phyloP scores from a whole-genome alignment of 2,797 vertebrate species.

The Sebastes oblongus region DNA sequence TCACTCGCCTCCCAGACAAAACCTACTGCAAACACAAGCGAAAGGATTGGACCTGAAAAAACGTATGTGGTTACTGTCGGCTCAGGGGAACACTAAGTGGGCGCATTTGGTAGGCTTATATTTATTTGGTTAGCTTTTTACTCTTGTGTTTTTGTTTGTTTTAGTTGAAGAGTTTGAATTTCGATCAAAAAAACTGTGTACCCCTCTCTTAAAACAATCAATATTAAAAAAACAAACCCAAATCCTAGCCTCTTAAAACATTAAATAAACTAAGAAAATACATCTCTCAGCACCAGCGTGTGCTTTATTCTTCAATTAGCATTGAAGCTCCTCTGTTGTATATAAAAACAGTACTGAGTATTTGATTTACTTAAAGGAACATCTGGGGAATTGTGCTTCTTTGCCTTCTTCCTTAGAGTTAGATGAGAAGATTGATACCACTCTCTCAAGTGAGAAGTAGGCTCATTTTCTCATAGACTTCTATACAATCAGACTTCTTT shows the following conservation, averaged over 20 bases:
- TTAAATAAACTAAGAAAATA: background rate
- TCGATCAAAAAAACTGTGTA: background rate
- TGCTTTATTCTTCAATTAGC: conserved; percentile 3
- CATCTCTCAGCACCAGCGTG: background rate
- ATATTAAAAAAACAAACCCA: background rate
- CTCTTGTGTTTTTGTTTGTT: background rate
- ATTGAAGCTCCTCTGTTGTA: background rate
- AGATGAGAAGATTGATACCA: background rate
- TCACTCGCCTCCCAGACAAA: conserved; percentile 28
- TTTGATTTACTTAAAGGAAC: background rate
- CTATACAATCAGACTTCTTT: too few relatives aligned
- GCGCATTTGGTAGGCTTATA: conserved; percentile 26
- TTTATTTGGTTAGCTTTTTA: conserved; percentile 15
- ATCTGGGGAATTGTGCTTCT: background rate
- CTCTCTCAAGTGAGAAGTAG: background rate
- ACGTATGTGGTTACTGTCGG: background rate
- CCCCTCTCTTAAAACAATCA: background rate
- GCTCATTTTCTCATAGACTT: too few relatives aligned
- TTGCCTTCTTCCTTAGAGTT: background rate
- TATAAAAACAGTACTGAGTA: background rate
- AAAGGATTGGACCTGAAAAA: background rate
- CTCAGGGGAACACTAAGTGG: conserved; percentile 20
- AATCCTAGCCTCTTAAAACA: background rate
- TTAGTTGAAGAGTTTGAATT: conserved; percentile 7
- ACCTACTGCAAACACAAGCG: conserved; percentile 9